Base-by-base conservation (phyloP, 2,113 vertebrate species). In the Calcarius ornatus region DNA sequence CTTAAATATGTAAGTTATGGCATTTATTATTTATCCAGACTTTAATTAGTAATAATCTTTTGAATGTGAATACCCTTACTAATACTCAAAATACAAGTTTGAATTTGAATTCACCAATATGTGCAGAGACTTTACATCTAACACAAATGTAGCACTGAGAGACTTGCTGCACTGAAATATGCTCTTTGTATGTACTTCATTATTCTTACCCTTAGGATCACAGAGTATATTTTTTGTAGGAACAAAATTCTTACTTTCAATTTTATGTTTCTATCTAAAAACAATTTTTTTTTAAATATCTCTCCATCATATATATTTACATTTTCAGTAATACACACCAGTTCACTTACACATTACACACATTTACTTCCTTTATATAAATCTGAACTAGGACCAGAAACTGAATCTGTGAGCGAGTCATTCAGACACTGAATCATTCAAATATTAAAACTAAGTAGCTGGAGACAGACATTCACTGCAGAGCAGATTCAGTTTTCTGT, bases 321-420 rank as follows among this genome's bases (percentile, higher is more conserved):
- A 33, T 40, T 91, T 14, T 22, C 12, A 43, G 10, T 40, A 60
- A 56, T 12, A 6, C 0, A 3, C 61, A 38, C 0, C 0, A 17
- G 20, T 61, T 79, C 33, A 65, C 11, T 31, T 81, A n/a, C 3
- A 28, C 5, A 20, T 79, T 61, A 61, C 25, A 27, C 3, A 27
- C 9, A 31, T 69, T 57, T 69, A 45, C 2, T 38, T 92, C 47
- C 10, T 53, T 75, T 38, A 56, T 12, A 71, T 37, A 86, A 86
- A 53, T 48, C 30, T 84, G 19, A 84, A 65, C 6, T 72, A 51
- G 12, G 15, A 45, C 30, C 5, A 4, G 37, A 81, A 94, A 84
- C 33, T 78, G 27, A 37, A 50, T 64, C 25, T 71, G 6, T 40
- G 24, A 92, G 16, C 5, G 4, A 95, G 51, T 94, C 45, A 48